Conservation (phyloP, 1,140 invertebrate genomes). For the Bathynomus jamesi region DNA sequence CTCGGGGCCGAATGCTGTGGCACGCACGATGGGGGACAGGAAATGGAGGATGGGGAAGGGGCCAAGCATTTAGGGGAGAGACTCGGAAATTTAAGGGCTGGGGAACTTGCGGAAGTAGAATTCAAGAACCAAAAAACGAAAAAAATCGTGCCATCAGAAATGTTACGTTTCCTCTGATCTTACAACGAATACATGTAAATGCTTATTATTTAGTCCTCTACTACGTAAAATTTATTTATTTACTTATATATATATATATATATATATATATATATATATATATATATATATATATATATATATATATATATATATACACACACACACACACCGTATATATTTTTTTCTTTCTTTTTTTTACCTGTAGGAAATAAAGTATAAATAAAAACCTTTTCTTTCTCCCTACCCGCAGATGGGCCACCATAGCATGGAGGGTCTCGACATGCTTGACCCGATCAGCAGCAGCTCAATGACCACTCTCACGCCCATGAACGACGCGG, state of each 20-base stretch:
- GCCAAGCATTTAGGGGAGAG: too few relatives aligned
- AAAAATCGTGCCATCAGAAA: not conserved
- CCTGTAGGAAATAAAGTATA: too few relatives aligned
- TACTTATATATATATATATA: too few relatives aligned
- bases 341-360: too few relatives aligned
- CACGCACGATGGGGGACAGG: not conserved
- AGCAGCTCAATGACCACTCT: constrained; percentile 70
- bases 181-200: too few relatives aligned
- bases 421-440: constrained; percentile 85
- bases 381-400: too few relatives aligned
- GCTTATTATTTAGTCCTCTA: too few relatives aligned
- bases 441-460: constrained; percentile 78
- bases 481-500: constrained; percentile 69
- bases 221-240: too few relatives aligned
- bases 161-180: not conserved
- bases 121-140: not conserved
- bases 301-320: too few relatives aligned
- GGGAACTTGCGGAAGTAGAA: not conserved
- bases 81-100: too few relatives aligned
- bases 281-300: not conserved
- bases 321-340: too few relatives aligned
- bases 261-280: too few relatives aligned
- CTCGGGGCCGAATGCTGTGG: not conserved
- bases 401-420: constrained; percentile 74
- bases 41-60: not conserved